These are phyloP conservation scores for Theretra japonica DNA, from an alignment of 2,888 invertebrate genomes.

Conservation along the genomic window DNA sequence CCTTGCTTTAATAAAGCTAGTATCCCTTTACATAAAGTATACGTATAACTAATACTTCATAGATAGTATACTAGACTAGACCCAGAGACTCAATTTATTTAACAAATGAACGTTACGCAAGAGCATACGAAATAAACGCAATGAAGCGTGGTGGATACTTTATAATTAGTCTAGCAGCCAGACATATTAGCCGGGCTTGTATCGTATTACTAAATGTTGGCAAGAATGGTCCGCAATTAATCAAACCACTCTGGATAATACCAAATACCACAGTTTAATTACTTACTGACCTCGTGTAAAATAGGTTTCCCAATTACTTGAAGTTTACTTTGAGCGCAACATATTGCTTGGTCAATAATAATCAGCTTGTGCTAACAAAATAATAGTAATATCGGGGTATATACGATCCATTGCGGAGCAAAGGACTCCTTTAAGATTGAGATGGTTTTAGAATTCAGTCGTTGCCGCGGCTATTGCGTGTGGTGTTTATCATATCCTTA, in stretches of 20 bases:
- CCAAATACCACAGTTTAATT: slow-evolving; percentile 45
- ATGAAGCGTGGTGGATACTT: not conserved
- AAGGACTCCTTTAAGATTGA: too few relatives aligned
- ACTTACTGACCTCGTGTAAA: slow-evolving; percentile 42
- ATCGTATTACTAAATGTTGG: slow-evolving; percentile 35
- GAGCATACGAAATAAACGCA: slow-evolving; percentile 6
- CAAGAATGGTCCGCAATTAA: slow-evolving; percentile 45
- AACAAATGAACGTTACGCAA: slow-evolving; percentile 24
- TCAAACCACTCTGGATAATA: slow-evolving; percentile 46
- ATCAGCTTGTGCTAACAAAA: too few relatives aligned
- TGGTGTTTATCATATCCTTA: too few relatives aligned
- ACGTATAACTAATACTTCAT: not conserved
- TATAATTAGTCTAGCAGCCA: slow-evolving; percentile 23
- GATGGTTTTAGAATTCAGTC: too few relatives aligned
- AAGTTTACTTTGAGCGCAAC: slow-evolving; percentile 7
- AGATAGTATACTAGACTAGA: not conserved
- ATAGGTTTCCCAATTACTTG: slow-evolving; percentile 19
- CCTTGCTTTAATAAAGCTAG: not conserved
- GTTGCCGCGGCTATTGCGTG: too few relatives aligned
- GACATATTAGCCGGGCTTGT: slow-evolving; percentile 13
- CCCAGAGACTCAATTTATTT: slow-evolving; percentile 10
- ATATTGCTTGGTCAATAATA: not conserved
- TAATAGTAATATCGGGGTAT: too few relatives aligned
- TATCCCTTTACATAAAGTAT: not conserved
- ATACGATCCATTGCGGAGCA: too few relatives aligned